Evolutionary conservation across 1,140 invertebrate species (phyloP).

Genomic region (Panulirus ornatus): DNA sequence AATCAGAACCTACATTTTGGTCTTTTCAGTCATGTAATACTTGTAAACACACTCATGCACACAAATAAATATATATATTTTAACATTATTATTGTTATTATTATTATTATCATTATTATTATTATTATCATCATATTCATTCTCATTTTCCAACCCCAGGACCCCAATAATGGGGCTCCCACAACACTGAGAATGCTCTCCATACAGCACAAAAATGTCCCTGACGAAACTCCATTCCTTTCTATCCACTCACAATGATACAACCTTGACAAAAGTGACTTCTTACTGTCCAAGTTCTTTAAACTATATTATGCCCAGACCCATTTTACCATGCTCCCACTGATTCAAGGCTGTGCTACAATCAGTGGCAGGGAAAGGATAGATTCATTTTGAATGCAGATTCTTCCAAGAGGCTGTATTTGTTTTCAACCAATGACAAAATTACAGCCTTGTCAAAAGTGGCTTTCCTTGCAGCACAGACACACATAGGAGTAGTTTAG

Average conservation of each 20-base stretch:
- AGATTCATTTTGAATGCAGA: too few relatives aligned
- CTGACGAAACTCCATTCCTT: background rate
- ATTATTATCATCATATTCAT: background rate
- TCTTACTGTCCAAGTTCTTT: background rate
- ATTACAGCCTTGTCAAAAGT: too few relatives aligned
- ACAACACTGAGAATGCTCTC: background rate
- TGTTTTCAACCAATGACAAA: too few relatives aligned
- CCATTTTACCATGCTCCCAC: background rate
- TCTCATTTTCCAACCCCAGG: background rate
- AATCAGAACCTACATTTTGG: background rate
- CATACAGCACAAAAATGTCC: background rate
- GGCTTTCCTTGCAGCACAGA: too few relatives aligned
- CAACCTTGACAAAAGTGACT: background rate
- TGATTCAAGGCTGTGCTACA: too few relatives aligned
- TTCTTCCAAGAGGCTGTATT: too few relatives aligned
- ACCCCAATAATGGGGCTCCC: too few relatives aligned
- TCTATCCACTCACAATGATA: background rate
- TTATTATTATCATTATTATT: background rate
- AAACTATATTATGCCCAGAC: background rate
- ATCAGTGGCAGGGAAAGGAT: too few relatives aligned
- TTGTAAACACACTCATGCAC: slow-evolving; percentile 6
- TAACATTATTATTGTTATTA: background rate
- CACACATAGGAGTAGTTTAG: too few relatives aligned
- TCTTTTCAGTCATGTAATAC: slow-evolving; percentile 3
- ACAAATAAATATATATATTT: background rate